Evolutionary conservation across 1,140 invertebrate species (phyloP), one percentile per base, ranked within the genome.

Genomic region (Leptopilina boulardi): DNA sequence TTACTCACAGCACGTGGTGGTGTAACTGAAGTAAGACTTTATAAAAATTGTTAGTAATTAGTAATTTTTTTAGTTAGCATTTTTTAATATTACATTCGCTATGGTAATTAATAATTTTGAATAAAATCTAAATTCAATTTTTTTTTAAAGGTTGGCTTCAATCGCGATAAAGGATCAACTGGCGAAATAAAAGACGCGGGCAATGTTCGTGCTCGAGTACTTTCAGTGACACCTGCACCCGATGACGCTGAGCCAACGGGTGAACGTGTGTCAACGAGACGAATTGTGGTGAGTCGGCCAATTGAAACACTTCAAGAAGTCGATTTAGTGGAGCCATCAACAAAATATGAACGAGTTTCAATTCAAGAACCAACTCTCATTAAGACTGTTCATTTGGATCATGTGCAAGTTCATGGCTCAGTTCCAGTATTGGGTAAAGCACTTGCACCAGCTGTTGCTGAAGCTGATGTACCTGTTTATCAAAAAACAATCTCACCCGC

Each of bases 241-340:
- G 87, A 87, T 1, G 88, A 91, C 77, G 89, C 88, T 0, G 86
- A 92, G 3, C 86, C 92, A 56, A 85, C 90, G 13, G 91, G 91
- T 71, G 93, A 94, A 84, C 92, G 91, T 42, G 92, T 94, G 47
- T 92, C 93, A 59, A 94, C 93, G 38, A 89, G 93, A 70, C 91
- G 93, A 47, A 92, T 94, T 70, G 93, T 94, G 11, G 91, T 94
- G 6, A 93, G 92, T 75, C 89, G 93, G 75, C 93, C 93, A 2
- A 92, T 94, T 75, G 93, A 94, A 82, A 94, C 93, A 3, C 88
- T 94, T 13, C 92, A 93, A 76, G 93, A 93, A 82, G 87, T 93
- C 30, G 91, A 93, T 15, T 89, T 93, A 42, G 90, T 93, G 26
- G 92, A 93, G 78, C 93, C 93, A 41, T 92, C 92, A 11, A 93